Evolutionary conservation across 2,113 vertebrate species (phyloP).

Genomic region (Phylloscopus trochiloides): DNA sequence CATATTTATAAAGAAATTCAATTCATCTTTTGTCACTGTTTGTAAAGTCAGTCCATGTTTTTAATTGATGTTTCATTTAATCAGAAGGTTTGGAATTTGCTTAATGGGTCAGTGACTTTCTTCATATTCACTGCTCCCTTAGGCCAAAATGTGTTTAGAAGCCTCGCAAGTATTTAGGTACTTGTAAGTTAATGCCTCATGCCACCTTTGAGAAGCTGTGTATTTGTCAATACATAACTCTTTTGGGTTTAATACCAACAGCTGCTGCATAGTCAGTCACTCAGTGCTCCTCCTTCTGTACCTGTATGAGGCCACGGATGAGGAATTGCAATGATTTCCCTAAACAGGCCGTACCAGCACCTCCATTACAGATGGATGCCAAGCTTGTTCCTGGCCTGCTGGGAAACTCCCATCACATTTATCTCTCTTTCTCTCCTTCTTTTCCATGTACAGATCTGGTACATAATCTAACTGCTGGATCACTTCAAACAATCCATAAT

Average conservation of each 20-base stretch:
- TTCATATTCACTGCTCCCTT: background rate
- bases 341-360: background rate
- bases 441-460: slow-evolving; percentile 41
- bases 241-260: background rate
- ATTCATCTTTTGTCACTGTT: background rate
- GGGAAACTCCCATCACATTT: slow-evolving; percentile 54
- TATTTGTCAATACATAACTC: background rate
- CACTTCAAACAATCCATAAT: slow-evolving; percentile 60
- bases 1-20: background rate
- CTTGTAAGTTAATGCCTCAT: background rate
- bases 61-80: slow-evolving; percentile 15
- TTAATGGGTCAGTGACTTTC: background rate
- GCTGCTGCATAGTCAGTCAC: background rate
- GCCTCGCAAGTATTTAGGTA: background rate
- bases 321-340: slow-evolving; percentile 32
- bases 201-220: background rate
- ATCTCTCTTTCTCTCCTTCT: slow-evolving; percentile 42
- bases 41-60: background rate
- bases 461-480: slow-evolving; percentile 27
- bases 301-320: background rate
- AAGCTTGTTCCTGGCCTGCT: slow-evolving; percentile 45
- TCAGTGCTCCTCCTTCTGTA: background rate
- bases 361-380: slow-evolving; percentile 18
- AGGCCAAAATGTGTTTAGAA: background rate
- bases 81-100: background rate